phyloP scores from a whole-genome alignment of 2,113 vertebrate species.

The Smithornis capensis region DNA sequence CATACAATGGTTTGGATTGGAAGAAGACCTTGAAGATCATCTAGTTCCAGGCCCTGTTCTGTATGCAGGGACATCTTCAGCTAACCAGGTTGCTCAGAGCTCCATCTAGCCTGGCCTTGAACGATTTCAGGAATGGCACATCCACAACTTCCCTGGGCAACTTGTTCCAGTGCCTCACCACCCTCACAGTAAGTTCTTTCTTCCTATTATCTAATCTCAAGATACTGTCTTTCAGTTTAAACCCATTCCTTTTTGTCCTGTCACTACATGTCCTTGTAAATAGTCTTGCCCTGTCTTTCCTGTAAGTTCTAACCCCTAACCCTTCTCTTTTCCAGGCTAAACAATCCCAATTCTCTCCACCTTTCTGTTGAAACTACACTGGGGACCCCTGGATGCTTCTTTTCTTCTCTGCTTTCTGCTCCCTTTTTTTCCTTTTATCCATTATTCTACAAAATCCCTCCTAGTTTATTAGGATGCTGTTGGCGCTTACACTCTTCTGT shows the following conservation, averaged over 20 bases:
- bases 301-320: neutral
- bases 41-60: accelerated
- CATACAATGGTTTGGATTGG: neutral
- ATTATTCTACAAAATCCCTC: too few species aligned
- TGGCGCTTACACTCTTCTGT: too few species aligned
- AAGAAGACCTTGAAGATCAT: neutral
- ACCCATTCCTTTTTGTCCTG: neutral
- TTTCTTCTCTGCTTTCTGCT: too few species aligned
- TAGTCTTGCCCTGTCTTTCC: neutral
- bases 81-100: neutral
- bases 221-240: neutral
- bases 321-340: neutral
- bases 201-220: neutral
- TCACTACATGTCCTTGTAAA: neutral
- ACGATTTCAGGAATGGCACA: neutral
- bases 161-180: neutral
- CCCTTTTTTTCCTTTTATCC: too few species aligned
- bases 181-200: neutral
- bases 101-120: neutral
- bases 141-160: neutral
- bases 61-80: neutral
- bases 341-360: neutral
- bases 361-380: too few species aligned
- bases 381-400: too few species aligned
- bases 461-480: too few species aligned